These are phyloP conservation scores for Cepaea nemoralis DNA, from an alignment of 1,140 invertebrate species.

Conservation along the genomic window DNA sequence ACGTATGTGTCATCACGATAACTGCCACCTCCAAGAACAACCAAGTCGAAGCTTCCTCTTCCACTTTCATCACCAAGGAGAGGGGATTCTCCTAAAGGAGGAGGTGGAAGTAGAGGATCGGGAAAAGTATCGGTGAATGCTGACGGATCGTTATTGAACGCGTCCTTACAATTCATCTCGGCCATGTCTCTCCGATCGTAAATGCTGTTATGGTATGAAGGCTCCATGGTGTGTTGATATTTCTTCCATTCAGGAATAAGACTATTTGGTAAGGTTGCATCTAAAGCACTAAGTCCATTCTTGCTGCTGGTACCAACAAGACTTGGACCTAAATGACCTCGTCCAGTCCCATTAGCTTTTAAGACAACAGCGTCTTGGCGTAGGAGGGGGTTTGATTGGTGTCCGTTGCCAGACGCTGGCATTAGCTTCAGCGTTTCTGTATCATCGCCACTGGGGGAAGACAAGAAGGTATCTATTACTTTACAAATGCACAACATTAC, in stretches of 20 bases:
- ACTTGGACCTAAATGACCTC: not conserved
- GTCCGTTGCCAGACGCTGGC: not conserved
- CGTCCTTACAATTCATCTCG: not conserved
- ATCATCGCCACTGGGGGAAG: not conserved
- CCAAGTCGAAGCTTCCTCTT: not conserved
- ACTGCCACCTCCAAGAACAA: not conserved
- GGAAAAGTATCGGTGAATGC: not conserved
- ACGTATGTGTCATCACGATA: not conserved
- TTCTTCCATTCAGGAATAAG: not conserved
- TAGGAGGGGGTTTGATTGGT: no score
- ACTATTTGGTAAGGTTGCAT: not conserved
- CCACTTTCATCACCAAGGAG: slow-evolving; percentile 5
- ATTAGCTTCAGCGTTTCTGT: not conserved
- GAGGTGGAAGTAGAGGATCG: slow-evolving; percentile 6
- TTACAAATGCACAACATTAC: no score
- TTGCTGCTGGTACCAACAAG: not conserved
- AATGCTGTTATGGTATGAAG: not conserved
- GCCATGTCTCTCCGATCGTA: not conserved
- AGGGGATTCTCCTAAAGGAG: slow-evolving; percentile 14
- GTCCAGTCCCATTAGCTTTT: not conserved
- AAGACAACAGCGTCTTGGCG: not conserved
- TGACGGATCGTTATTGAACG: not conserved
- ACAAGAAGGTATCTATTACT: no score
- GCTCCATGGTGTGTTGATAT: not conserved
- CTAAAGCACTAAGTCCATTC: not conserved